Base-by-base conservation (phyloP, 1,140 invertebrate genomes). In the Agrilus planipennis region DNA sequence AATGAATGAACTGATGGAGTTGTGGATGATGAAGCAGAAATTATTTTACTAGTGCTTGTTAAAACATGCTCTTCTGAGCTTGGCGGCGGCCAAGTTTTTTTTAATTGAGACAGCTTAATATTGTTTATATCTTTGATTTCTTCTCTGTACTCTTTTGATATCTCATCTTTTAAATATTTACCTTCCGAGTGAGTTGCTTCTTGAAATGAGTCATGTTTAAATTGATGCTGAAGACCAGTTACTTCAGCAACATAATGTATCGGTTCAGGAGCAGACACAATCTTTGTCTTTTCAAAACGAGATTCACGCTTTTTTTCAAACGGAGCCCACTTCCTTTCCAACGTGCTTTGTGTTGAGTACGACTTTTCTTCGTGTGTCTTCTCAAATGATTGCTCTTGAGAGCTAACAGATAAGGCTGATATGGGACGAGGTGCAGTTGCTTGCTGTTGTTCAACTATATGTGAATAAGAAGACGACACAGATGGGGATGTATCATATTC, bases 11-110 rank as follows among this genome's bases (percentile, higher is more conserved):
- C 52, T 42, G 47, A 53, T 16, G 53, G 47, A 14, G 56, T 38
- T 21, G 57, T 11, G 4, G 53, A 51, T 1, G 51, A 39, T 20
- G 23, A 32, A 31, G 47, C 44, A 14, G 45, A 22, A 39, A 47
- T 49, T 25, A 51, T 11, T 60, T 17, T n/a, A n/a, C n/a, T n/a
- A 67, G 59, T 11, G 67, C 63, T 2, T 70, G 65, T 46, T 72
- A 60, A 4, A 70, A 42, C 20, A 42, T n/a, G 46, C 41, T 64
- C 48, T 15, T 58, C 19, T 48, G 34, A 22, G 21, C 20, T 34
- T 32, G 35, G 50, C 22, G 61, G 58, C 0, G 67, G 51, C 65
- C 66, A 70, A 3, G 49, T 46, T 52, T 52, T 64, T 52, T 64
- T 62, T 22, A 52, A 57, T 36, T 60, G 54, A 6, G 62, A 63